Percentiles rank a stretch among this genome's conserved stretches.
Conservation (phyloP, 2,113 vertebrate species). For the Hippocampus mohnikei region DNA sequence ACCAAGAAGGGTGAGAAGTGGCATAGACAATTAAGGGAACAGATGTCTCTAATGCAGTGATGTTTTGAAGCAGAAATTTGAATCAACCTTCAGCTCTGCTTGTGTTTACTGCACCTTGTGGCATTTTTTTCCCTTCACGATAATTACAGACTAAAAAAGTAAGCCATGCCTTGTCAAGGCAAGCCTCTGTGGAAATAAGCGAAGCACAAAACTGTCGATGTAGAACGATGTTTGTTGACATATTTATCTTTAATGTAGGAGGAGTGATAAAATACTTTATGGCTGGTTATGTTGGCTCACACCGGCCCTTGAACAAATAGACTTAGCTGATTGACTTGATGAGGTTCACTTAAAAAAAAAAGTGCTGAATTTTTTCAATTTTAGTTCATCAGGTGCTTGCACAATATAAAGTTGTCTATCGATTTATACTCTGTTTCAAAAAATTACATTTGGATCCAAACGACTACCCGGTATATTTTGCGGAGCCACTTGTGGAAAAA, state of each 20-base stretch:
- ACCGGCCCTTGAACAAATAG: conserved; percentile 26
- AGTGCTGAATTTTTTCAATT: no score
- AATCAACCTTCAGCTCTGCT: background rate
- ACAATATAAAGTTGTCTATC: no score
- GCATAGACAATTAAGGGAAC: conserved; percentile 18
- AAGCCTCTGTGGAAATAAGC: conserved; percentile 17
- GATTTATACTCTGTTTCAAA: no score
- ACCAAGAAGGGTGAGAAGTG: conserved; percentile 9
- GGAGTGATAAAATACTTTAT: conserved; percentile 56
- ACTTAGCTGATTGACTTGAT: conserved; percentile 45
- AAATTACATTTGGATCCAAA: no score
- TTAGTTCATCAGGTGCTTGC: no score
- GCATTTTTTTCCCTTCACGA: background rate
- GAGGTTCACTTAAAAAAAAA: conserved; percentile 15
- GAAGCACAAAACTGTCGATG: conserved; percentile 8
- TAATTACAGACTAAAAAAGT: conserved; percentile 1
- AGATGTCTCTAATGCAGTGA: conserved; percentile 5
- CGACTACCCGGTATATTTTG: no score
- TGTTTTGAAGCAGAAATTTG: conserved; percentile 25
- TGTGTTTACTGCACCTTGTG: conserved; percentile 10
- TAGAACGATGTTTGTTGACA: conserved; percentile 36
- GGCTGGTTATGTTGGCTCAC: conserved; percentile 49
- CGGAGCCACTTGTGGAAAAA: no score
- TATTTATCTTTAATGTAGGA: conserved; percentile 47
- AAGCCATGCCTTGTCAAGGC: conserved; percentile 10